These are phyloP conservation scores for Cylas formicarius DNA, from an alignment of 1,140 invertebrate genomes.

Conservation along the genomic window DNA sequence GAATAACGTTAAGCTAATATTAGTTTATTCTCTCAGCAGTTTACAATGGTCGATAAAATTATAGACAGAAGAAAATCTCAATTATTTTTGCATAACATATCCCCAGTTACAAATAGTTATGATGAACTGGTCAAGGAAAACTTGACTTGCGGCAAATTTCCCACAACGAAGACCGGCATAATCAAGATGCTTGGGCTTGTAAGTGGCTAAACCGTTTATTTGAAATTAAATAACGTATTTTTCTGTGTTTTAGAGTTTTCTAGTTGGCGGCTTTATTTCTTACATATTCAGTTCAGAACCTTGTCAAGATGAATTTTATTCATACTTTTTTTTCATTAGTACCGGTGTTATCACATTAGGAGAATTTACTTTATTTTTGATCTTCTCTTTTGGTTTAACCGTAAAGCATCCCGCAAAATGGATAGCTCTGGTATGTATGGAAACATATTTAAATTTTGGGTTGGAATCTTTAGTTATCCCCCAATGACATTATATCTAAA, in stretches of 20 bases:
- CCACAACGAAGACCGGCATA: constrained; percentile 19
- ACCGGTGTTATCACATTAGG: constrained; percentile 3
- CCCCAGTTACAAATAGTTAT: constrained; percentile 21
- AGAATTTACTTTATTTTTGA: constrained; percentile 14
- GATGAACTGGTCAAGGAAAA: constrained; percentile 24
- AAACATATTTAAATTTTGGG: constrained; percentile 1
- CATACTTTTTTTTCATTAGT: constrained; percentile 11
- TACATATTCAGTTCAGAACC: constrained; percentile 10
- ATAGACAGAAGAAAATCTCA: constrained; percentile 22
- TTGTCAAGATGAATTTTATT: constrained; percentile 14
- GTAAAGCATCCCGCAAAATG: constrained; percentile 18
- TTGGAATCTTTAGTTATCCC: background rate
- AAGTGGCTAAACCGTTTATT: constrained; percentile 5
- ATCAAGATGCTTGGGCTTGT: constrained; percentile 24
- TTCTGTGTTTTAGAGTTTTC: background rate
- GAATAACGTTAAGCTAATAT: background rate
- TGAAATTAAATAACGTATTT: background rate
- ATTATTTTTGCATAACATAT: constrained; percentile 19
- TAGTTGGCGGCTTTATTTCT: constrained; percentile 6
- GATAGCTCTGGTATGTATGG: constrained; percentile 18
- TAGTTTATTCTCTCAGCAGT: background rate
- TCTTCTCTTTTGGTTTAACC: constrained; percentile 22
- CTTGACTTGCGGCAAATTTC: constrained; percentile 23
- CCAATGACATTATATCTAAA: background rate
- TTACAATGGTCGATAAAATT: constrained; percentile 18